These are phyloP conservation scores for Siniperca knerii DNA, from an alignment of 2,113 vertebrate species.

Conservation along the genomic window DNA sequence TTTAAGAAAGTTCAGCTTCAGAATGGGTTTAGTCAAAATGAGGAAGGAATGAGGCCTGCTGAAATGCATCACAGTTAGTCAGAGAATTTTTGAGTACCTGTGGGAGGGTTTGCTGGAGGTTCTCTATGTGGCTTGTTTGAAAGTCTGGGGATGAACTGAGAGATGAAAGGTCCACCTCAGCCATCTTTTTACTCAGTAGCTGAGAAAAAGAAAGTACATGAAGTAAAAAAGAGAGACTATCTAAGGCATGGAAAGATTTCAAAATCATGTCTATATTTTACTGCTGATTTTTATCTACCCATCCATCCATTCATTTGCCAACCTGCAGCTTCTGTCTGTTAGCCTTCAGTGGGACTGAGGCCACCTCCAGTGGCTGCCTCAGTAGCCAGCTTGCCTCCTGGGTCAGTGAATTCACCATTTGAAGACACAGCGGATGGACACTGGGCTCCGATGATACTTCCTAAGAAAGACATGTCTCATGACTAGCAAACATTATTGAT, in stretches of 20 bases:
- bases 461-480: conserved; percentile 49
- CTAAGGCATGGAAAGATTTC: not conserved
- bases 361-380: conserved; percentile 61
- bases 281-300: not conserved
- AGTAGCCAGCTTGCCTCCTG: conserved; percentile 57
- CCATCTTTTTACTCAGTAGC: conserved; percentile 71
- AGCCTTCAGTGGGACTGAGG: conserved; percentile 62
- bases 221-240: not conserved
- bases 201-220: conserved; percentile 17
- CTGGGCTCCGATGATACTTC: conserved; percentile 44
- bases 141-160: conserved; percentile 53
- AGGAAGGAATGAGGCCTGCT: not conserved
- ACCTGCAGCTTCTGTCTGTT: conserved; percentile 78
- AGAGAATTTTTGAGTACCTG: conserved; percentile 55
- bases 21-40: not conserved
- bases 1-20: not conserved
- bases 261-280: not conserved
- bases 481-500: not conserved
- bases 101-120: conserved; percentile 57
- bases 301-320: not conserved
- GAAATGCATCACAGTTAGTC: not conserved
- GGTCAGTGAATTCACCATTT: conserved; percentile 52
- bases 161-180: conserved; percentile 54
- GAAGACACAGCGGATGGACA: conserved; percentile 5
- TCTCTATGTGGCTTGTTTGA: conserved; percentile 46